phyloP scores from a whole-genome alignment of 2,113 vertebrate species.

The Coturnix japonica region DNA sequence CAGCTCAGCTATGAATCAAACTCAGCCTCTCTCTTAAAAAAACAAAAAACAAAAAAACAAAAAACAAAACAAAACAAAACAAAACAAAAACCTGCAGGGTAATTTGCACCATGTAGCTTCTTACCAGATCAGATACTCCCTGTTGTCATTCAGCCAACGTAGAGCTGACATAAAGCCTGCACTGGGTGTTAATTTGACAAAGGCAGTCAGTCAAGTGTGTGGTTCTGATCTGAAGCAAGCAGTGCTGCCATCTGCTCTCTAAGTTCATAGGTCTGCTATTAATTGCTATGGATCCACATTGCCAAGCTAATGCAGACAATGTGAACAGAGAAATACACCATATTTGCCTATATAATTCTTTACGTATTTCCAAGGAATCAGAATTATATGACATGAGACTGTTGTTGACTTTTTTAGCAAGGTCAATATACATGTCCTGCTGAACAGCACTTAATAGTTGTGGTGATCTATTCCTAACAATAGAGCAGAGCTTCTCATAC shows the following conservation, averaged over 20 bases:
- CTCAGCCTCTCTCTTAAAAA: not conserved
- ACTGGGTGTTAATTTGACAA: not conserved
- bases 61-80: too few relatives aligned
- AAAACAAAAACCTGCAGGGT: not conserved
- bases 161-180: not conserved
- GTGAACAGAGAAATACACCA: not conserved
- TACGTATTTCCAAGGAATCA: not conserved
- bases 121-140: not conserved
- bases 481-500: not conserved
- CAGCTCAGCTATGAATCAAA: not conserved
- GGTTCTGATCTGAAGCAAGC: not conserved
- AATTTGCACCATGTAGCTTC: not conserved
- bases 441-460: not conserved
- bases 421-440: not conserved
- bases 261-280: not conserved
- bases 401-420: not conserved
- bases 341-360: not conserved
- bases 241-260: not conserved
- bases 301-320: not conserved
- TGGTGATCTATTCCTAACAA: not conserved
- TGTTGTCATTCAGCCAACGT: not conserved
- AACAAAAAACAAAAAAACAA: too few relatives aligned
- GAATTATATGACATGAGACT: not conserved
- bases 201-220: not conserved
- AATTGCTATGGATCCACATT: not conserved